Percentiles rank a stretch among this genome's conserved stretches.
These are phyloP conservation scores for Phenganax marumi DNA, from an alignment of 92 coral and sea anemone species.

Conservation along the genomic window DNA sequence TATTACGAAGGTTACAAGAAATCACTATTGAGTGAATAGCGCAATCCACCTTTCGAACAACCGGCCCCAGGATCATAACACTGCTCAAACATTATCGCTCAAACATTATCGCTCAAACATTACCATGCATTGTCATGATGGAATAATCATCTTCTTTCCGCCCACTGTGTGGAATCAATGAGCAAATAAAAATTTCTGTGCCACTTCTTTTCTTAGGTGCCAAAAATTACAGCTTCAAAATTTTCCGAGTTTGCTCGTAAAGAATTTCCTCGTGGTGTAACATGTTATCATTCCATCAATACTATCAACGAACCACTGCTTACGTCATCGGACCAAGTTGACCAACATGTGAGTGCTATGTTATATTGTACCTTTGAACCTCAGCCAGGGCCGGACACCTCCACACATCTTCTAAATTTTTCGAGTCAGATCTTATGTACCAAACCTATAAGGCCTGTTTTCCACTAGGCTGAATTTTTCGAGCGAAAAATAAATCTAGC, in stretches of 20 bases:
- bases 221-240: background rate
- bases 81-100: no score
- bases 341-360: constrained; percentile 29
- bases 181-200: background rate
- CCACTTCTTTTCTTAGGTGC: background rate
- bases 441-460: no score
- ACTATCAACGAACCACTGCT: constrained; percentile 27
- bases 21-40: no score
- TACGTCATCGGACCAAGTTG: constrained; percentile 26
- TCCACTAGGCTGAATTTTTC: no score
- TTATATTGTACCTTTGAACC: background rate
- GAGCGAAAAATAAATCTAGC: no score
- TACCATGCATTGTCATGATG: no score
- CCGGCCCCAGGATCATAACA: no score
- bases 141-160: no score
- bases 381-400: background rate
- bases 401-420: background rate
- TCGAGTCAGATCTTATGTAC: no score
- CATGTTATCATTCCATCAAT: constrained; percentile 12
- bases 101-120: no score
- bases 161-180: background rate
- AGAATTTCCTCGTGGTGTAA: constrained; percentile 29
- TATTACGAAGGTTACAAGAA: no score
- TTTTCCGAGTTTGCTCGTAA: constrained; percentile 34
- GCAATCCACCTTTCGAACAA: no score